A percentile compares a stretch with the other conserved stretches of the same genome.
These are phyloP conservation scores for Spilarctia lutea DNA, from an alignment of 2,888 invertebrate genomes.

Conservation along the genomic window DNA sequence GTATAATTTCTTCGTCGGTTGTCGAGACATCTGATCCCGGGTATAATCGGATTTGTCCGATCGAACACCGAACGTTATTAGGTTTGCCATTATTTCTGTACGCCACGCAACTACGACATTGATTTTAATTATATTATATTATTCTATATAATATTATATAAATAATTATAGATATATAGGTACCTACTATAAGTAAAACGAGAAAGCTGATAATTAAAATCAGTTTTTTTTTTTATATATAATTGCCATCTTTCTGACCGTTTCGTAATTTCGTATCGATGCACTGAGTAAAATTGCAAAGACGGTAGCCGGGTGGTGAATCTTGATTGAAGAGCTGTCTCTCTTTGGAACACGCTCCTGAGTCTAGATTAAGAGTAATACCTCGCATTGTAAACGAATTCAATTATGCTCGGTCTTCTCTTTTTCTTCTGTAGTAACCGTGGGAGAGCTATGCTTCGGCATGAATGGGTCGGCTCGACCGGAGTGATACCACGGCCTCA, in stretches of 20 bases:
- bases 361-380: too few relatives aligned
- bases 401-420: background rate
- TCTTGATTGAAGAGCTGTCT: too few relatives aligned
- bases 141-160: background rate
- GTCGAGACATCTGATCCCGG: conserved; percentile 81
- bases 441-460: too few relatives aligned
- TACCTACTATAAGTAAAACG: background rate
- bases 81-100: conserved; percentile 79
- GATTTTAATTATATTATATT: conserved; percentile 79
- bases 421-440: background rate
- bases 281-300: background rate
- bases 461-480: too few relatives aligned
- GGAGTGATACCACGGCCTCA: too few relatives aligned
- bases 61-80: conserved; percentile 79
- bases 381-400: background rate
- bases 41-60: conserved; percentile 82
- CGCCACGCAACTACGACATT: conserved; percentile 73
- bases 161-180: background rate
- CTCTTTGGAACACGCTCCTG: too few relatives aligned
- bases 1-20: conserved; percentile 69
- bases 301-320: background rate
- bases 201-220: background rate
- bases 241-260: background rate
- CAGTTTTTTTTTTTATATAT: too few relatives aligned
- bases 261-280: background rate